Evolutionary conservation across 2,113 vertebrate species (phyloP).

Genomic region (Delphinapterus leucas): DNA sequence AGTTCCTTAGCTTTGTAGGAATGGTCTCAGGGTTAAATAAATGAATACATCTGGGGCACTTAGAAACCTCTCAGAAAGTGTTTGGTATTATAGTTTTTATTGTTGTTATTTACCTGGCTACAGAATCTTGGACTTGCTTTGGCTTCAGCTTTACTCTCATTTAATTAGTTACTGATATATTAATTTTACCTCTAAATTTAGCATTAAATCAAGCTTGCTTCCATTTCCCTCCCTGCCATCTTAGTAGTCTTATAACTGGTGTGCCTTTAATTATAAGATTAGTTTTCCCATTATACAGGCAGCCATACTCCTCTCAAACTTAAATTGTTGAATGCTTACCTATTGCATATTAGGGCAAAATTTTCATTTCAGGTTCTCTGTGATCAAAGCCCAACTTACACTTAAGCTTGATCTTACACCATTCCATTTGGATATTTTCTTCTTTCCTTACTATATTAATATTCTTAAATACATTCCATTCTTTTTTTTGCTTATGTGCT

Average conservation of each 20-base stretch:
- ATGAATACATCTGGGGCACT: background rate
- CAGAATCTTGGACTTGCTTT: background rate
- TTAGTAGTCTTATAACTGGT: background rate
- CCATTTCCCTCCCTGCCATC: background rate
- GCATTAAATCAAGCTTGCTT: slow-evolving; percentile 18
- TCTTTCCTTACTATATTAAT: background rate
- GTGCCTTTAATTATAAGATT: background rate
- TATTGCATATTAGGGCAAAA: background rate
- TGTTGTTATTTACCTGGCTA: background rate
- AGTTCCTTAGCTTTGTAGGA: background rate
- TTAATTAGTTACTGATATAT: background rate
- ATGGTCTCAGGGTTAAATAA: background rate
- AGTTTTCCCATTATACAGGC: background rate
- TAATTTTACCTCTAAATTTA: background rate
- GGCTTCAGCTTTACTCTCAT: background rate
- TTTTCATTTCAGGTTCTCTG: background rate
- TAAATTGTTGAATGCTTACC: background rate
- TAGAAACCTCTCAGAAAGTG: background rate
- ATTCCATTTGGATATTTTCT: background rate
- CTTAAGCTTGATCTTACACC: background rate
- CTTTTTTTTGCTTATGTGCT: background rate
- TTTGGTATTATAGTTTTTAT: background rate
- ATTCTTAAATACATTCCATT: background rate
- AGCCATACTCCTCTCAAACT: background rate
- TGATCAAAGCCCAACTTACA: background rate